Percentiles rank a stretch among this genome's conserved stretches.
Evolutionary conservation across 1,140 invertebrate species (phyloP).

Genomic region (Coenobita brevimanus): DNA sequence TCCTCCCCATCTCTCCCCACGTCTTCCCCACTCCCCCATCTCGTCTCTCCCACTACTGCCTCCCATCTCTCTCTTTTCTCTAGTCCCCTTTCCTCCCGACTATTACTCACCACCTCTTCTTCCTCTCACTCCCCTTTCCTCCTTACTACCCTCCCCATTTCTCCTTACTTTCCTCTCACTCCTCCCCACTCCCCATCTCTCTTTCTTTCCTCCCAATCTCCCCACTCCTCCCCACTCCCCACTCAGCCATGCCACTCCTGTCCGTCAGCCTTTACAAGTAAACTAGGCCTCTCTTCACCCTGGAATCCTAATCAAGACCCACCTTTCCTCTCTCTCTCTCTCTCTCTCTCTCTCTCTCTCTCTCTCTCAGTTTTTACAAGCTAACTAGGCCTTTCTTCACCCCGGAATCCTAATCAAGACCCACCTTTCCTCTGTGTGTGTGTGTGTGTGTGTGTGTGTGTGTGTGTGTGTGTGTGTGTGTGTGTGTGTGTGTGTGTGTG

Average conservation of each 20-base stretch:
- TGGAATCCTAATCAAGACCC: too few relatives aligned
- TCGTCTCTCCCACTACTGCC: too few relatives aligned
- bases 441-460: background rate
- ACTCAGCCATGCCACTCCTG: background rate
- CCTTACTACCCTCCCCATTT: too few relatives aligned
- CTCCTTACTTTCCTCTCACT: background rate
- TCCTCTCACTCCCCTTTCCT: background rate
- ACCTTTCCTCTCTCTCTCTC: background rate
- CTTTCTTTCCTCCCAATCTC: background rate
- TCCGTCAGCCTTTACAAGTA: background rate
- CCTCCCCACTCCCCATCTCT: background rate
- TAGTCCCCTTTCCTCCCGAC: background rate
- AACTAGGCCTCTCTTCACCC: background rate
- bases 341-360: slow-evolving; percentile 8
- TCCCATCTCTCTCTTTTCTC: background rate
- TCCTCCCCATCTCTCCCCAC: background rate
- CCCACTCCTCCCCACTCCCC: background rate
- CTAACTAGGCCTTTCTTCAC: background rate
- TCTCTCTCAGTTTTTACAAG: background rate
- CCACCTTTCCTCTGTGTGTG: background rate
- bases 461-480: too few relatives aligned
- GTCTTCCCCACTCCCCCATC: too few relatives aligned
- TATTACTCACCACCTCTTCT: background rate
- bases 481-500: background rate
- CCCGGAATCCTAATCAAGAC: too few relatives aligned